Base-by-base conservation (phyloP, 2,797 vertebrate species). In the Salmo trutta region DNA sequence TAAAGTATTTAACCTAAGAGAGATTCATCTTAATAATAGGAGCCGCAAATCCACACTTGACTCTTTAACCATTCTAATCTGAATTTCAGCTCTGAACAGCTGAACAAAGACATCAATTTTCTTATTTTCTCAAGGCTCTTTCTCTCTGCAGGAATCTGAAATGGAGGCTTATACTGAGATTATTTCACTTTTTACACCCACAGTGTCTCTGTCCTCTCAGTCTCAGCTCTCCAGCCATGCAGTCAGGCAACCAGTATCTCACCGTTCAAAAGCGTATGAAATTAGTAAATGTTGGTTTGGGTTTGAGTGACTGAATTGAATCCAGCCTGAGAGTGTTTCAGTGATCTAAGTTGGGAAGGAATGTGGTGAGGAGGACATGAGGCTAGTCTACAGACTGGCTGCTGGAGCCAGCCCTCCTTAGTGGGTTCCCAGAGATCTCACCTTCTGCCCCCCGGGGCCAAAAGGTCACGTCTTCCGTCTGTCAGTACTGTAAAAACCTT, bases 341-440 rank as follows among this genome's bases (percentile, higher is more conserved):
- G 85, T 90, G 89, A 90, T 91, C 91, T 93, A 92, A 93, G 91
- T 90, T 79, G 87, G 90, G 91, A 91, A 90, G 90, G 93, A 93
- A 94, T 94, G 91, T 36, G 65, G 82, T 21, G 84, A 85, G 82
- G 83, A 86, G 83, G 88, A 88, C 89, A 85, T 84, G 73, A 75
- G 79, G 91, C 88, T 89, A 53, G 83, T 81, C 88, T 91, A 87
- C 85, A 47, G 85, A 86, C 91, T 90, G 89, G 90, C 86, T 83
- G 75, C 87, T 91, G 92, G 89, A 91, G 91, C 91, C 92, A 88
- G 91, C 80, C 84, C 87, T 88, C 85, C 67, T 81, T 75, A 56
- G 75, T 72, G 56, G 74, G 79, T 83, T 91, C 86, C 86, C 90
- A 83, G 84, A 90, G 79, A 80, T 7, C 82, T 91, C 86, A 93